Evolutionary conservation across 2,797 vertebrate species (phyloP).

Genomic region (Sebastes jordani): DNA sequence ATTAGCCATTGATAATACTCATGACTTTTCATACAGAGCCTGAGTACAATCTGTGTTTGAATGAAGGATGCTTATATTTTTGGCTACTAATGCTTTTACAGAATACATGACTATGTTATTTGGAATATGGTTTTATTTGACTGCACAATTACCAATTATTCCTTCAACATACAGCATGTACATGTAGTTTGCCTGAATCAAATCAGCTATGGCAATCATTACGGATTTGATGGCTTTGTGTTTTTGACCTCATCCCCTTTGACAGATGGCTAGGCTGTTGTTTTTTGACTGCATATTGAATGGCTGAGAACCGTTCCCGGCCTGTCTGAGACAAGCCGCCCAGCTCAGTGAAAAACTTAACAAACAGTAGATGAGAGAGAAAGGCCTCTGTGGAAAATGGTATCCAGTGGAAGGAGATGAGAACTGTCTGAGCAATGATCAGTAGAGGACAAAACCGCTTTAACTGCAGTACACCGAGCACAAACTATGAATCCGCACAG

Average conservation of each 20-base stretch:
- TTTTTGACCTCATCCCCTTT: conserved; percentile 6
- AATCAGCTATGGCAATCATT: background rate
- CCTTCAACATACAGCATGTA: background rate
- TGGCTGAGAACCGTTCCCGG: conserved; percentile 42
- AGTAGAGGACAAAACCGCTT: conserved; percentile 26
- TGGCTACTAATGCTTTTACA: background rate
- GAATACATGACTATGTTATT: background rate
- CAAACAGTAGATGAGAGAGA: conserved; percentile 45
- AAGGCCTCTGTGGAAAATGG: conserved; percentile 31
- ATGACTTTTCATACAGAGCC: conserved; percentile 1
- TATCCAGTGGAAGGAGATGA: conserved; percentile 31
- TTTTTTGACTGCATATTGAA: conserved; percentile 40
- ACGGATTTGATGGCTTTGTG: background rate
- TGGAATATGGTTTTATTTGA: conserved; percentile 1
- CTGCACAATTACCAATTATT: background rate
- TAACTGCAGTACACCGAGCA: conserved; percentile 1
- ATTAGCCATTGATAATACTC: conserved; percentile 56
- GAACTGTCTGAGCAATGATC: conserved; percentile 34
- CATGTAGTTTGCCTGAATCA: background rate
- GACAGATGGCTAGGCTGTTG: background rate
- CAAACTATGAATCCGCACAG: background rate
- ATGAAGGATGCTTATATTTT: background rate
- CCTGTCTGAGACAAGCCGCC: conserved; percentile 10
- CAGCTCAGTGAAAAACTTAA: conserved; percentile 38
- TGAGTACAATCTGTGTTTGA: conserved; percentile 7